These are phyloP conservation scores for Halocynthia aurantium DNA, from an alignment of 23 tunicate genomes.

Conservation along the genomic window DNA sequence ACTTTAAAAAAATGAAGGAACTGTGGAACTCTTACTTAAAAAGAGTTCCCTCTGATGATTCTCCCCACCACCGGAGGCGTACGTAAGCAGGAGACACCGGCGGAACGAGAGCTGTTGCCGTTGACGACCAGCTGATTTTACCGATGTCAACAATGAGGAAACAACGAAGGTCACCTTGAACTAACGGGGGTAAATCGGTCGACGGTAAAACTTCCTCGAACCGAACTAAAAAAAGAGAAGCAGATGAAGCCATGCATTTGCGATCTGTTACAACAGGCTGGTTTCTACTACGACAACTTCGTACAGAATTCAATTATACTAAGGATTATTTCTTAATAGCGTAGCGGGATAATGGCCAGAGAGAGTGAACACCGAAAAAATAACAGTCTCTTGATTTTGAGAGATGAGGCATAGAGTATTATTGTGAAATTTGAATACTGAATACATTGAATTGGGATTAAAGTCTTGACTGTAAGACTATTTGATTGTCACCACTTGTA, in stretches of 20 bases:
- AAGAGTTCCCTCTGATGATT: slow-evolving; percentile 82
- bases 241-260: background rate
- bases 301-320: too few relatives aligned
- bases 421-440: too few relatives aligned
- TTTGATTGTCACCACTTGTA: too few relatives aligned
- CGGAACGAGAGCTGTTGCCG: slow-evolving; percentile 40
- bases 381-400: too few relatives aligned
- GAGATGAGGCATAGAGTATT: too few relatives aligned
- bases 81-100: slow-evolving; percentile 78
- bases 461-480: too few relatives aligned
- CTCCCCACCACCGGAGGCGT: slow-evolving; percentile 96
- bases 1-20: background rate
- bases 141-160: slow-evolving; percentile 74
- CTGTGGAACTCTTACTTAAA: slow-evolving; percentile 38
- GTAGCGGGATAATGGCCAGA: too few relatives aligned
- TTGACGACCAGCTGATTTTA: slow-evolving; percentile 56
- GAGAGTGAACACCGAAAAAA: too few relatives aligned
- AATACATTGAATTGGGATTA: too few relatives aligned
- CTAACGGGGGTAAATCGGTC: slow-evolving; percentile 87
- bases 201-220: slow-evolving; percentile 76
- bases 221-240: slow-evolving; percentile 33
- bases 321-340: too few relatives aligned
- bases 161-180: slow-evolving; percentile 91
- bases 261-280: too few relatives aligned
- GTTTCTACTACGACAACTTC: too few relatives aligned